Evolutionary conservation across 2,113 vertebrate genomes (phyloP).

Genomic region (Tragelaphus buxtoni): DNA sequence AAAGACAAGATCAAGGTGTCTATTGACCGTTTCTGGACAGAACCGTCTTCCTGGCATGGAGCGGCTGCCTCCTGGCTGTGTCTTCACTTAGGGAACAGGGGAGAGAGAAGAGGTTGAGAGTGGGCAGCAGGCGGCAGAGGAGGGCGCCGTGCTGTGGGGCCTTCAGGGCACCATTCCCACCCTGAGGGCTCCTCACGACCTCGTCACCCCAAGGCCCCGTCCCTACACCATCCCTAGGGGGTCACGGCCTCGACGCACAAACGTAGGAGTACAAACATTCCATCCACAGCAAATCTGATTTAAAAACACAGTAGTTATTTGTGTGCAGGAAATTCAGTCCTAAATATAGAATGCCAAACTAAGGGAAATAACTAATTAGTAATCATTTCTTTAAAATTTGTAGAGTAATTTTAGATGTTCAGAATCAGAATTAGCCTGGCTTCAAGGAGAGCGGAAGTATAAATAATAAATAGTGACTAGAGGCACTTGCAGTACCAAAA

Average conservation of each 20-base stretch:
- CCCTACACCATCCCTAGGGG: background rate
- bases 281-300: background rate
- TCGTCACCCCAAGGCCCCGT: background rate
- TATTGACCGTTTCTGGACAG: background rate
- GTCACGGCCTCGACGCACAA: background rate
- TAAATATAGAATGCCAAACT: background rate
- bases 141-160: background rate
- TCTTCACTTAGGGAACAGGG: background rate
- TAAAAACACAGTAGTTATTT: background rate
- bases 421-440: background rate
- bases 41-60: background rate
- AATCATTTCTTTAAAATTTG: background rate
- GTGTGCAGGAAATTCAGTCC: background rate
- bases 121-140: accelerated
- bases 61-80: background rate
- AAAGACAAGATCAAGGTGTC: background rate
- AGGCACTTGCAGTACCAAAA: background rate
- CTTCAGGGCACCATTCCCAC: background rate
- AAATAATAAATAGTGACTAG: background rate
- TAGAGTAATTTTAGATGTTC: background rate
- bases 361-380: background rate
- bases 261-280: background rate
- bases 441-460: background rate
- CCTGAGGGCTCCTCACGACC: background rate
- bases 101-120: background rate